Percentiles rank a stretch among this genome's conserved stretches.
Conservation (phyloP, 37 sponge, comb jelly and placozoan species). For the Oopsacas minuta region DNA sequence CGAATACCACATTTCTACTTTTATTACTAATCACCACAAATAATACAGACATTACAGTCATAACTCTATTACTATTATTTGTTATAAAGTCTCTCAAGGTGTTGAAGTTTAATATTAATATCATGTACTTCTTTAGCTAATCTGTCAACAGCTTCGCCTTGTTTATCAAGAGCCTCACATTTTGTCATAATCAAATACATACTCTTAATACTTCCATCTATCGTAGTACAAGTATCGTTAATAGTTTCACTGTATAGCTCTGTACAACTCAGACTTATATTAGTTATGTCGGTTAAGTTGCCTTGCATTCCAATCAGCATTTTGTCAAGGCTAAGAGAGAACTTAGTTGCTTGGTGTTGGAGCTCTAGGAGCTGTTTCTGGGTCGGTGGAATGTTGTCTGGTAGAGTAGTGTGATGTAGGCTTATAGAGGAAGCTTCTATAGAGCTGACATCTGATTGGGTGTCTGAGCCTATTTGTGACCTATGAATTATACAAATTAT, state of each 20-base stretch:
- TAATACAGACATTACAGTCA: no score
- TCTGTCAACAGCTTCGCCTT: background rate
- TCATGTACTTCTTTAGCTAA: slow-evolving; percentile 3
- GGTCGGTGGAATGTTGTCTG: background rate
- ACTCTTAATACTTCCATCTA: slow-evolving; percentile 6
- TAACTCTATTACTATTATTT: no score
- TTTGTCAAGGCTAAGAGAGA: slow-evolving; percentile 5
- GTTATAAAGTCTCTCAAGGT: background rate
- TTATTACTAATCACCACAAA: no score
- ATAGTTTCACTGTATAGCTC: background rate
- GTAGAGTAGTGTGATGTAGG: background rate
- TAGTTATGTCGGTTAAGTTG: background rate
- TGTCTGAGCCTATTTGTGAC: background rate
- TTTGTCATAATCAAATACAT: slow-evolving; percentile 3
- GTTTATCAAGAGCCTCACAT: background rate
- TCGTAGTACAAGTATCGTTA: background rate
- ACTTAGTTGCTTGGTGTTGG: slow-evolving; percentile 11
- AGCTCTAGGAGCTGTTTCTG: background rate
- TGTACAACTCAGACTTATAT: background rate
- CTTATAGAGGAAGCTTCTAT: background rate
- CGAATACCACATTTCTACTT: no score
- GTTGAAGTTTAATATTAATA: slow-evolving; percentile 16
- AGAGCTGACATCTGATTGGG: background rate
- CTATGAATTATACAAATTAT: background rate
- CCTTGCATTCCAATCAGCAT: background rate